These are phyloP conservation scores for Morpho achilles DNA, from an alignment of 2,888 invertebrate species.

Conservation along the genomic window DNA sequence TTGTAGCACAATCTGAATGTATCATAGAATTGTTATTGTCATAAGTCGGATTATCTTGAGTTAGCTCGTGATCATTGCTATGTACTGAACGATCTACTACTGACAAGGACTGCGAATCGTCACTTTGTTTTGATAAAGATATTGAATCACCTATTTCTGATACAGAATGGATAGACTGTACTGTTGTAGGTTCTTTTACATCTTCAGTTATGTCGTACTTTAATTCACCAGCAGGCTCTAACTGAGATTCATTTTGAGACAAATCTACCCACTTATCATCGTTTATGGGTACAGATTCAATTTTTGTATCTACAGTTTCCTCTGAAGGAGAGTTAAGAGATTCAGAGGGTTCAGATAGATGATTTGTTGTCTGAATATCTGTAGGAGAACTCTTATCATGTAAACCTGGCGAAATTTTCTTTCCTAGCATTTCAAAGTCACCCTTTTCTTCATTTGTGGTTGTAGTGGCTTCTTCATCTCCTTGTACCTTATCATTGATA, in stretches of 20 bases:
- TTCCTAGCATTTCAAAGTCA: constrained; percentile 41
- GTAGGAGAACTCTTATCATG: constrained; percentile 34
- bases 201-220: constrained; percentile 56
- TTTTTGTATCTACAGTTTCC: constrained; percentile 31
- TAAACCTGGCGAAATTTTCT: constrained; percentile 35
- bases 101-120: constrained; percentile 73
- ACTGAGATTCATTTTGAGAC: constrained; percentile 39
- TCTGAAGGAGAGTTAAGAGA: constrained; percentile 36
- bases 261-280: constrained; percentile 55
- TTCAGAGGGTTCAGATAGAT: constrained; percentile 32
- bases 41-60: constrained; percentile 58
- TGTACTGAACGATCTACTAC: constrained; percentile 60
- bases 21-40: constrained; percentile 65
- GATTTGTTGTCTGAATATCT: constrained; percentile 38
- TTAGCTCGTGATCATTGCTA: constrained; percentile 57
- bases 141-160: constrained; percentile 60
- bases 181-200: constrained; percentile 47
- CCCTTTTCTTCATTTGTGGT: constrained; percentile 39
- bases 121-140: constrained; percentile 74
- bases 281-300: constrained; percentile 35
- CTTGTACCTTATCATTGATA: constrained; percentile 43
- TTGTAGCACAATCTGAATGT: constrained; percentile 80
- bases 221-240: constrained; percentile 39
- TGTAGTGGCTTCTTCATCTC: constrained; percentile 37
- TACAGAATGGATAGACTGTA: constrained; percentile 48